These are phyloP conservation scores for Fregetta grallaria DNA, from an alignment of 2,113 vertebrate genomes.

Conservation along the genomic window DNA sequence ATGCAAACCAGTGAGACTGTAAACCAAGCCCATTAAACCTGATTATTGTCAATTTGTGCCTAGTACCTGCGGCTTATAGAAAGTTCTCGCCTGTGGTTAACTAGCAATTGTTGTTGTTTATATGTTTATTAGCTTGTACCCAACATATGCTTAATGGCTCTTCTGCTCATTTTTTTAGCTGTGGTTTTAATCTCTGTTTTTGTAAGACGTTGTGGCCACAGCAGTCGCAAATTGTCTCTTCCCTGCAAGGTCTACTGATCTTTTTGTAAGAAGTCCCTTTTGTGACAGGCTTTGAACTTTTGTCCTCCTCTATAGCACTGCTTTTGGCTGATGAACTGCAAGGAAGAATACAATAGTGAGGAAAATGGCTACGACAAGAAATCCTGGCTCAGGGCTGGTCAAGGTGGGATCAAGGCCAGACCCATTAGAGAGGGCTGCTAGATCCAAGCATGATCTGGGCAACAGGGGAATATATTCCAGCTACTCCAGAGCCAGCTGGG, in stretches of 20 bases:
- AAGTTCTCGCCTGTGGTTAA: conserved; percentile 19
- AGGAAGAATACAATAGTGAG: neutral
- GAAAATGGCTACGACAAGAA: neutral
- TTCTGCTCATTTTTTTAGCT: neutral
- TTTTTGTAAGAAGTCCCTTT: neutral
- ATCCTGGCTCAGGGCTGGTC: neutral
- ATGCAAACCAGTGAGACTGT: neutral
- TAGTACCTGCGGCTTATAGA: neutral
- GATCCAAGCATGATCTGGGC: neutral
- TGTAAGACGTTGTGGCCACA: neutral
- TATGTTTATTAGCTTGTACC: conserved; percentile 6
- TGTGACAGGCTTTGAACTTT: neutral
- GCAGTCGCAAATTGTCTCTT: neutral
- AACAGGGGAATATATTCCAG: neutral
- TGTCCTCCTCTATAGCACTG: neutral
- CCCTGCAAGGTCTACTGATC: neutral
- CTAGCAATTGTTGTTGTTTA: conserved; percentile 17
- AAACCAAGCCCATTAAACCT: conserved; percentile 33
- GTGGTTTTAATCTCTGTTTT: neutral
- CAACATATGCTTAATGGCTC: conserved; percentile 25
- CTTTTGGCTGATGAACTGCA: neutral
- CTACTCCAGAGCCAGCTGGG: neutral
- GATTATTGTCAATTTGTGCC: conserved; percentile 43
- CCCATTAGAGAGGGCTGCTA: neutral
- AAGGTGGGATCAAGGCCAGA: neutral